Evolutionary conservation across 2,888 invertebrate species (phyloP).

Genomic region (Himalopsyche kuldschensis): DNA sequence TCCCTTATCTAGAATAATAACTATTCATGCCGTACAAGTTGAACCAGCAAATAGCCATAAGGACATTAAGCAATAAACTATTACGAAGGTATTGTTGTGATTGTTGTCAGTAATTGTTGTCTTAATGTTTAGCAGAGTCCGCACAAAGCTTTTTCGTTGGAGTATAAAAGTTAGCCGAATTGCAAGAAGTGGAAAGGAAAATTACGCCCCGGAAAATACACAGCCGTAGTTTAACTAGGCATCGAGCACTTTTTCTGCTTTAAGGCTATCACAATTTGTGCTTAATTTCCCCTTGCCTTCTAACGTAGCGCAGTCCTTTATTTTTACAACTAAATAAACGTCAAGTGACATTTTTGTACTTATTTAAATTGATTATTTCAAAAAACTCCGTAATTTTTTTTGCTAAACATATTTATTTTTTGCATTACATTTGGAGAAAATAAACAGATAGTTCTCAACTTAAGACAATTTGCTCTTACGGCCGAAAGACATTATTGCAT

Average conservation of each 20-base stretch:
- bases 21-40: not conserved
- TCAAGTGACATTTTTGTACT: no score
- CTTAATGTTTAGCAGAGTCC: not conserved
- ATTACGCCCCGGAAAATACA: not conserved
- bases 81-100: not conserved
- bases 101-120: not conserved
- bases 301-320: not conserved
- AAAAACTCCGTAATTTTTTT: no score
- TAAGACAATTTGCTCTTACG: no score
- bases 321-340: no score
- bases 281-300: not conserved
- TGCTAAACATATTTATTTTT: no score
- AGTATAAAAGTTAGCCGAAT: not conserved
- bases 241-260: not conserved
- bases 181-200: not conserved
- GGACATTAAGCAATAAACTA: not conserved
- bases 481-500: no score
- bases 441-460: no score
- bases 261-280: not conserved
- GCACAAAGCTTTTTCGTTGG: not conserved
- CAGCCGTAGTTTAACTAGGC: not conserved
- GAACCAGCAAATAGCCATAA: not conserved
- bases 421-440: no score
- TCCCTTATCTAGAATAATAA: not conserved
- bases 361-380: no score